Conservation (phyloP, 2,888 invertebrate genomes). For the Drosophila emarginata region DNA sequence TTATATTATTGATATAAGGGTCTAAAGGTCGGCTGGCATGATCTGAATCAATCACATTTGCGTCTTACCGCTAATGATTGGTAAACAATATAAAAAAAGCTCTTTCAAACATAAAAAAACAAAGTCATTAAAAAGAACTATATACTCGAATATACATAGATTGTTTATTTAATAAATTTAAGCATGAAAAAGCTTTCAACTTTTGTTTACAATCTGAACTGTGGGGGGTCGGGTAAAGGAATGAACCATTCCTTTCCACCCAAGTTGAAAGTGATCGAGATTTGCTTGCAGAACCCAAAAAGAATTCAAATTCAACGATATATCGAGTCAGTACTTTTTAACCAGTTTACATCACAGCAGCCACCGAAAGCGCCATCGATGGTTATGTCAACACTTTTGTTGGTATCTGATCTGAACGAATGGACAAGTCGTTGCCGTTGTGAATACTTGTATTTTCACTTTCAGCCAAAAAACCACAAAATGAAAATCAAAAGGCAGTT, state of each 20-base stretch:
- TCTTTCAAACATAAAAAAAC: conserved; percentile 4
- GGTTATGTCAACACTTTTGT: conserved; percentile 61
- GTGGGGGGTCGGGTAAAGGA: background rate
- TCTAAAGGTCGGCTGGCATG: background rate
- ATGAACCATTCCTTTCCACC: too few species aligned
- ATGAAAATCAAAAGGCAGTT: conserved; percentile 60
- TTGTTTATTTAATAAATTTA: conserved; percentile 31
- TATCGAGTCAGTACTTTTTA: conserved; percentile 32
- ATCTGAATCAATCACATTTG: background rate
- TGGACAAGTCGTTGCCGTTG: conserved; percentile 28
- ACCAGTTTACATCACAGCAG: conserved; percentile 42
- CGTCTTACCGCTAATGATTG: conserved; percentile 24
- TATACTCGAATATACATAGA: background rate
- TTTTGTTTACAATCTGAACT: conserved; percentile 24
- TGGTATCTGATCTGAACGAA: conserved; percentile 11
- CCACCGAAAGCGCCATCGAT: conserved; percentile 31
- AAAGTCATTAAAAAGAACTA: conserved; percentile 18
- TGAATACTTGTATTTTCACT: conserved; percentile 61
- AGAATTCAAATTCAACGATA: conserved; percentile 22
- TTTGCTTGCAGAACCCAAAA: background rate
- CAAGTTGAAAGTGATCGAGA: background rate
- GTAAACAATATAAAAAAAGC: conserved; percentile 26
- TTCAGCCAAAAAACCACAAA: conserved; percentile 47
- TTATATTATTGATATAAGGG: background rate
- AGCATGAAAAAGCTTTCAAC: conserved; percentile 50